phyloP scores from a whole-genome alignment of 2,888 invertebrate species.

The Ennomos erosarius region DNA sequence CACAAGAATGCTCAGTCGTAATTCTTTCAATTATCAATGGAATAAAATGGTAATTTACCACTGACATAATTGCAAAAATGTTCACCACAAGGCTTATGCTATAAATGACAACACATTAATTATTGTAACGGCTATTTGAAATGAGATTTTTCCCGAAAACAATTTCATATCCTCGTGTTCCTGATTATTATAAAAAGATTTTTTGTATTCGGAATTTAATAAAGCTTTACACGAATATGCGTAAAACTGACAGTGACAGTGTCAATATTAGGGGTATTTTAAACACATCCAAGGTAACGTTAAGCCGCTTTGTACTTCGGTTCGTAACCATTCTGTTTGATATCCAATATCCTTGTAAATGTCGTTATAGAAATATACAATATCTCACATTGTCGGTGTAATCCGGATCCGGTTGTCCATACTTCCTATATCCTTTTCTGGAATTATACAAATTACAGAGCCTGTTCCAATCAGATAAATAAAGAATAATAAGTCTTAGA shows the following conservation, averaged over 20 bases:
- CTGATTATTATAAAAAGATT: no score
- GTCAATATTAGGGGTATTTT: no score
- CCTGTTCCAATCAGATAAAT: conserved; percentile 26
- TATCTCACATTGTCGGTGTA: conserved; percentile 38
- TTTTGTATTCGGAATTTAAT: no score
- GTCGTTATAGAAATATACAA: conserved; percentile 29
- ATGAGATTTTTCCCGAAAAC: no score
- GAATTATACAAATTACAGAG: conserved; percentile 52
- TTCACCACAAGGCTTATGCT: background rate
- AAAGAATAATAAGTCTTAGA: conserved; percentile 3
- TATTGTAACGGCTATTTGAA: background rate
- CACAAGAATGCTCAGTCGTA: conserved; percentile 16
- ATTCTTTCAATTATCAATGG: conserved; percentile 9
- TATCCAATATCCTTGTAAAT: no score
- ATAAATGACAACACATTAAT: conserved; percentile 2
- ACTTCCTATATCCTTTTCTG: conserved; percentile 46
- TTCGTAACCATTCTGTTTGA: no score
- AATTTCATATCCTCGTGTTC: no score
- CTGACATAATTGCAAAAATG: conserved; percentile 1
- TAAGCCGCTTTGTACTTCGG: no score
- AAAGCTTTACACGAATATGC: no score
- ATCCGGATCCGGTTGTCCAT: conserved; percentile 42
- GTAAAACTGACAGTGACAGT: no score
- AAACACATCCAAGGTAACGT: no score
- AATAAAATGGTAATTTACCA: no score